phyloP scores from a whole-genome alignment of 2,888 invertebrate genomes.

The Drosophila eohydei region DNA sequence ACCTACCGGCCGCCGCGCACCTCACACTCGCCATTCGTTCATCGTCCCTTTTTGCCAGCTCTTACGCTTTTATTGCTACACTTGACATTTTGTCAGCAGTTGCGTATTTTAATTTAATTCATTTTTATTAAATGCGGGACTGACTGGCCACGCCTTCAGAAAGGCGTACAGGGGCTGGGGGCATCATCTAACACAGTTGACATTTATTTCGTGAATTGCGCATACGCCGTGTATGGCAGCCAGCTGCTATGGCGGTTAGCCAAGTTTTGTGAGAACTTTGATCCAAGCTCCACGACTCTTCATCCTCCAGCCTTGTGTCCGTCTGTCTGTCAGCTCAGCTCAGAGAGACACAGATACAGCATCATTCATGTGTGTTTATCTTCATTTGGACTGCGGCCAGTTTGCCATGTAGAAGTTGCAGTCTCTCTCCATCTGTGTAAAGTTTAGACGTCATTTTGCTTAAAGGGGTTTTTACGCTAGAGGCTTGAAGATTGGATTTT shows the following conservation, averaged over 20 bases:
- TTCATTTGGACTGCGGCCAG: constrained; percentile 56
- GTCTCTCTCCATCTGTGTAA: constrained; percentile 25
- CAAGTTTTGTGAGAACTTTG: constrained; percentile 67
- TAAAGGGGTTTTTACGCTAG: constrained; percentile 50
- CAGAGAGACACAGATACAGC: constrained; percentile 2
- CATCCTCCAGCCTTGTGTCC: neutral
- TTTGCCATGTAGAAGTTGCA: neutral
- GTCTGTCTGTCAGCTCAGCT: constrained; percentile 17
- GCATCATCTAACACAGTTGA: constrained; percentile 66
- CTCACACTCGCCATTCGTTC: neutral
- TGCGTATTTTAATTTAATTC: constrained; percentile 78
- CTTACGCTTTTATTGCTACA: constrained; percentile 73
- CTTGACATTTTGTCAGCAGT: constrained; percentile 80
- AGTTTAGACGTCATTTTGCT: constrained; percentile 54
- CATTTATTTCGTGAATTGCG: constrained; percentile 80
- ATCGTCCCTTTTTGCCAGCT: constrained; percentile 53
- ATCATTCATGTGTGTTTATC: constrained; percentile 74
- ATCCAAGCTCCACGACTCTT: constrained; percentile 21
- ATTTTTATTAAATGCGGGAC: constrained; percentile 80
- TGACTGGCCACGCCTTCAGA: constrained; percentile 12
- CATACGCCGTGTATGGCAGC: constrained; percentile 70
- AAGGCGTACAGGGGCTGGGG: neutral
- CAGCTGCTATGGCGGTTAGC: constrained; percentile 67
- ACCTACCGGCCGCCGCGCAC: neutral
- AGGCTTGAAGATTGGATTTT: constrained; percentile 67